Conservation (phyloP, 2,113 vertebrate species). For the Cyanoramphus novaezelandiae region DNA sequence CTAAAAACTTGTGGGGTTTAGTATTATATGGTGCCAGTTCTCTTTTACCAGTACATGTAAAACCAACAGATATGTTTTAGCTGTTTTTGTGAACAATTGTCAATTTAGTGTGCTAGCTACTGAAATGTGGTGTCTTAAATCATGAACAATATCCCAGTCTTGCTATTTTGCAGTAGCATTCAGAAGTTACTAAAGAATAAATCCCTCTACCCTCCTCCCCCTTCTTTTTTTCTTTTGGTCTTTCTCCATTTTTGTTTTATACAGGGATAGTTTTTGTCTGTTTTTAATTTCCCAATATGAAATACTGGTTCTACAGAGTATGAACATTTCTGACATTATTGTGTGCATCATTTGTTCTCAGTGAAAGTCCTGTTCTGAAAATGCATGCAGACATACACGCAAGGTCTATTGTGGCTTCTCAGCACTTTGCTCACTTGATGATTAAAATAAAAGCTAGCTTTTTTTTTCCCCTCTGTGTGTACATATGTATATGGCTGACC, state of each 20-base stretch:
- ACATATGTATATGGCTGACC: background rate
- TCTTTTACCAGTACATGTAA: constrained; percentile 59
- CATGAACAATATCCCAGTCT: background rate
- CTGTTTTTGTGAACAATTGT: constrained; percentile 60
- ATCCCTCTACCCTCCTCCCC: background rate
- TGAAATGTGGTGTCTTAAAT: constrained; percentile 49
- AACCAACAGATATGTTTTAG: constrained; percentile 69
- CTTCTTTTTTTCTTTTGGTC: background rate
- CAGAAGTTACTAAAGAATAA: background rate
- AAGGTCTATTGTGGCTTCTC: background rate
- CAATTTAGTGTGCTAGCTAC: constrained; percentile 20
- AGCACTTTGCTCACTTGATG: background rate
- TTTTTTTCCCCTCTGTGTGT: accelerated
- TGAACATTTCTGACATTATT: background rate
- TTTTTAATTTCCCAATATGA: background rate
- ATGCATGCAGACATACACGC: background rate
- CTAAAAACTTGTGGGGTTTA: constrained; percentile 73
- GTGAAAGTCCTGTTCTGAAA: background rate
- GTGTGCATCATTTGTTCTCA: background rate
- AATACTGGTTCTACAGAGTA: background rate
- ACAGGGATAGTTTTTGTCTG: background rate
- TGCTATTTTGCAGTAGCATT: background rate
- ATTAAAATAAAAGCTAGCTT: background rate
- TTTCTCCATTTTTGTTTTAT: background rate
- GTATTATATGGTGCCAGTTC: constrained; percentile 69